These are phyloP conservation scores for Bellardia pandia DNA, from an alignment of 2,888 invertebrate genomes.

Conservation along the genomic window DNA sequence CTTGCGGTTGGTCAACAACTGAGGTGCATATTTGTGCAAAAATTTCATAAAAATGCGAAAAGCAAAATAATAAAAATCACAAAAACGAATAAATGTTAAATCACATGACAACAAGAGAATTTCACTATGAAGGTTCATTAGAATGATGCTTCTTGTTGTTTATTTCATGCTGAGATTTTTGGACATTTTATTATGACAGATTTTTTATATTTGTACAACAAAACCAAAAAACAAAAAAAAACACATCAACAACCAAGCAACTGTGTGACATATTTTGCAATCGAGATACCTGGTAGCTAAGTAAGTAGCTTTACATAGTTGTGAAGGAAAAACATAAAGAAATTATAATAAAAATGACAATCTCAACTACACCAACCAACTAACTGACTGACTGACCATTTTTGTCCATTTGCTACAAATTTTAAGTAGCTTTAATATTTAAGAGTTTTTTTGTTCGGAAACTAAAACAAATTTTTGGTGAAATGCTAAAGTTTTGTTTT, in stretches of 20 bases:
- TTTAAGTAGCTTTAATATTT: slow-evolving; percentile 47
- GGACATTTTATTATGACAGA: slow-evolving; percentile 58
- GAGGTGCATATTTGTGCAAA: slow-evolving; percentile 63
- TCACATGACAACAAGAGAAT: slow-evolving; percentile 66
- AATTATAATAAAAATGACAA: slow-evolving; percentile 1
- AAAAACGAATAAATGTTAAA: slow-evolving; percentile 49
- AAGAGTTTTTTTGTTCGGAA: slow-evolving; percentile 30
- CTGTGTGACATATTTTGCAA: slow-evolving; percentile 65
- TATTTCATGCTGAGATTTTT: slow-evolving; percentile 58
- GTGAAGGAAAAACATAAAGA: neutral
- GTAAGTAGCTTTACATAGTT: slow-evolving; percentile 31
- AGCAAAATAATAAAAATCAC: slow-evolving; percentile 8
- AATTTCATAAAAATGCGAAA: slow-evolving; percentile 59
- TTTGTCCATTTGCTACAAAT: neutral
- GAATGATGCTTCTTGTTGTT: slow-evolving; percentile 49
- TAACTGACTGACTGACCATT: too few relatives aligned
- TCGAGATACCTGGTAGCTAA: slow-evolving; percentile 58
- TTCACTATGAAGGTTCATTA: slow-evolving; percentile 41
- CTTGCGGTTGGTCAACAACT: slow-evolving; percentile 66
- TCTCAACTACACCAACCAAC: neutral
- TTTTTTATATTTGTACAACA: slow-evolving; percentile 17
- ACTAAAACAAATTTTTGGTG: slow-evolving; percentile 10
- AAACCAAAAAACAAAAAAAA: slow-evolving; percentile 18
- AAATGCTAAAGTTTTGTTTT: slow-evolving; percentile 26
- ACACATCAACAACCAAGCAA: slow-evolving; percentile 8